These are phyloP conservation scores for Holacanthus passer DNA, from an alignment of 2,113 vertebrate species.

Conservation along the genomic window DNA sequence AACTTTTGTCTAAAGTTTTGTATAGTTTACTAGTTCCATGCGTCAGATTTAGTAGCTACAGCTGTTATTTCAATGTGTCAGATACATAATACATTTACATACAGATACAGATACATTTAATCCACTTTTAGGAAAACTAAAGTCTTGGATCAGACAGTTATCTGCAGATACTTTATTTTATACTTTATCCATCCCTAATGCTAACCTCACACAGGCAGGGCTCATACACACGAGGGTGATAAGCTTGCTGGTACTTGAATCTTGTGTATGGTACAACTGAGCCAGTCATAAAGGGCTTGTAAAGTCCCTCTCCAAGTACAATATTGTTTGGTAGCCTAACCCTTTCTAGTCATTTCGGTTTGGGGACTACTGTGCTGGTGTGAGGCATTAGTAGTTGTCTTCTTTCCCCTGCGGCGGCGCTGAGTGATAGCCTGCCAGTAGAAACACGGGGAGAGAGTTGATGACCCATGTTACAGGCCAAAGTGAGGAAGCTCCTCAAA, in stretches of 20 bases:
- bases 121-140: not conserved
- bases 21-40: no score
- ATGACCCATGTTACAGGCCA: constrained; percentile 54
- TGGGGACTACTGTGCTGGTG: constrained; percentile 28
- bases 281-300: constrained; percentile 27
- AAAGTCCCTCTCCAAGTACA: constrained; percentile 17
- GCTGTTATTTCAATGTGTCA: not conserved
- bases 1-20: no score
- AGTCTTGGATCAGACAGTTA: no score
- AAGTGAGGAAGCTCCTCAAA: constrained; percentile 41
- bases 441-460: constrained; percentile 37
- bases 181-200: not conserved
- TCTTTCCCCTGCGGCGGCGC: constrained; percentile 31
- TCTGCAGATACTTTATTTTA: no score
- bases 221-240: constrained; percentile 27
- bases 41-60: not conserved
- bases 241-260: constrained; percentile 29
- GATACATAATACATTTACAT: no score
- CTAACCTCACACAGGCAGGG: not conserved
- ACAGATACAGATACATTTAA: no score
- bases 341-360: constrained; percentile 27
- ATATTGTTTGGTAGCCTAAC: constrained; percentile 28
- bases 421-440: constrained; percentile 68
- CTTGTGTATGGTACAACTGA: constrained; percentile 18
- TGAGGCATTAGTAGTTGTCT: constrained; percentile 32